A percentile compares a stretch with the other conserved stretches of the same genome.
Conservation (phyloP, 2,888 invertebrate species). For the Notodonta dromedarius region DNA sequence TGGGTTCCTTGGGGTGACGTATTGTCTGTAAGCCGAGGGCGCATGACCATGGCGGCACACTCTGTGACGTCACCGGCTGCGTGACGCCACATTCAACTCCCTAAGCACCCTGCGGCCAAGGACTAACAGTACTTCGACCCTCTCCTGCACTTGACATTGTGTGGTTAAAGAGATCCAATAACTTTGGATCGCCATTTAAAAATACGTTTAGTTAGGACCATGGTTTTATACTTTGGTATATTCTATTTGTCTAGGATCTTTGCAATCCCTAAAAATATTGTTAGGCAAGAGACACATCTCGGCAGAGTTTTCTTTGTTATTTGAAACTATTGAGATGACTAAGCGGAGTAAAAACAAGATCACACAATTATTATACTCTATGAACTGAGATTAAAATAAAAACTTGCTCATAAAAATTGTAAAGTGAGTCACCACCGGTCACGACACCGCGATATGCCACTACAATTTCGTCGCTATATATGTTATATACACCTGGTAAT, state of each 20-base stretch:
- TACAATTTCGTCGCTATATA: neutral
- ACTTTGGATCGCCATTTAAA: too few species aligned
- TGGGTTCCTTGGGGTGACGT: conserved; percentile 40
- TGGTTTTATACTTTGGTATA: too few species aligned
- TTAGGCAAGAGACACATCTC: neutral
- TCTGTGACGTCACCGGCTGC: conserved; percentile 66
- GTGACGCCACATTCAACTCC: conserved; percentile 53
- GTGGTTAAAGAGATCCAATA: conserved; percentile 27
- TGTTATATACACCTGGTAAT: conserved; percentile 2
- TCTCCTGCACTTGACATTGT: conserved; percentile 68
- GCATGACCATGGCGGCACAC: conserved; percentile 46
- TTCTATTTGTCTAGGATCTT: too few species aligned
- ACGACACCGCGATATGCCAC: neutral
- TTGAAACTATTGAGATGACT: conserved; percentile 18
- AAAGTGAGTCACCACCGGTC: neutral
- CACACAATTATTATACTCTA: neutral
- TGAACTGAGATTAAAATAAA: neutral
- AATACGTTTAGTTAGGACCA: too few species aligned
- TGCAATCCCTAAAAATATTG: too few species aligned
- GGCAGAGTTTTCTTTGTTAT: neutral
- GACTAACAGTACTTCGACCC: conserved; percentile 53
- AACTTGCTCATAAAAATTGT: neutral
- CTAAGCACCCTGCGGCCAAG: conserved; percentile 67
- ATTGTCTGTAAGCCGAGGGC: conserved; percentile 53
- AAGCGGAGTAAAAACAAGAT: neutral